phyloP scores from a whole-genome alignment of 2,888 invertebrate species.

The Nephrocerus scutellatus region DNA sequence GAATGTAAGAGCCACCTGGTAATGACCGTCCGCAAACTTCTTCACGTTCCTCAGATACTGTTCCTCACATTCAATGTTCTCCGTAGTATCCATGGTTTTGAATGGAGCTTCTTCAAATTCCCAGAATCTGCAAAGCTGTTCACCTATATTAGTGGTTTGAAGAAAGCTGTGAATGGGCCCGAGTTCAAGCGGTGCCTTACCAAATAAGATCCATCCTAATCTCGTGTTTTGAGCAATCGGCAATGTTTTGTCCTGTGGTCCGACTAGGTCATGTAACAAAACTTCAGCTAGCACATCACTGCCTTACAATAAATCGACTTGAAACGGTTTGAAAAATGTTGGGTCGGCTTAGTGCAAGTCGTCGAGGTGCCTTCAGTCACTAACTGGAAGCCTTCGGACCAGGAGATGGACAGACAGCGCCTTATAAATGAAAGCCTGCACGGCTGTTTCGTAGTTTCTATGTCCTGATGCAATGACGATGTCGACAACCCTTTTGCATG shows the following conservation, averaged over 20 bases:
- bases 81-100: neutral
- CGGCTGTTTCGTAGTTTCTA: constrained; percentile 2
- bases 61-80: constrained; percentile 6
- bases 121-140: constrained; percentile 5
- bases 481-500: constrained; percentile 1
- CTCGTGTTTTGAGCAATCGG: constrained; percentile 9
- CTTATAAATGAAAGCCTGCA: constrained; percentile 10
- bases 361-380: constrained; percentile 5
- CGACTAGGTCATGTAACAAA: constrained; percentile 1
- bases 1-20: constrained; percentile 5
- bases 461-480: constrained; percentile 3
- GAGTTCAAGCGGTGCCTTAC: too few relatives aligned
- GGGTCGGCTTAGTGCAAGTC: constrained; percentile 3
- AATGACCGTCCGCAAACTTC: neutral
- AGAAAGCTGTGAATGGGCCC: too few relatives aligned
- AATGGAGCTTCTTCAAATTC: constrained; percentile 8
- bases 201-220: constrained; percentile 3
- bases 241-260: neutral
- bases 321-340: neutral
- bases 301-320: constrained; percentile 1
- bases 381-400: constrained; percentile 1
- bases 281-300: constrained; percentile 2
- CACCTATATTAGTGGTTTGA: too few relatives aligned
- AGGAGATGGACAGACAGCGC: constrained; percentile 9
- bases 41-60: constrained; percentile 5